Evolutionary conservation across 2,113 vertebrate genomes (phyloP), one percentile per base, ranked within the genome.

Genomic region (Oreochromis niloticus): DNA sequence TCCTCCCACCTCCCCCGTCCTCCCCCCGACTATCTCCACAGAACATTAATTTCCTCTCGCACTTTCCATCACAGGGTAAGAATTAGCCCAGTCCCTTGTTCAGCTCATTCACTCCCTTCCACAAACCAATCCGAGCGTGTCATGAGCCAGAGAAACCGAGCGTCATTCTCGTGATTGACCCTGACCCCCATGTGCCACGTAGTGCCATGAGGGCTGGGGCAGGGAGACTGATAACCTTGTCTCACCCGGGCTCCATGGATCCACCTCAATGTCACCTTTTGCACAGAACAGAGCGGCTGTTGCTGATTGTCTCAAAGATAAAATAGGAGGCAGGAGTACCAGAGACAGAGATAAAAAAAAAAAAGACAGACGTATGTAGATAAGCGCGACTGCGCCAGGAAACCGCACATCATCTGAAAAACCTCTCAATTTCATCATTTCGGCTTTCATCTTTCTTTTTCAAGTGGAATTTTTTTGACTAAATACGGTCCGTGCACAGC

Each of bases 221-320:
- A 19, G 30, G 22, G 22, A 75, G 87, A 87, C 50, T 4, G 82
- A 84, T 80, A 59, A 73, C 56, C 34, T 4, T 7, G 17, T 48
- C 19, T 85, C 41, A 89, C 68, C 71, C 4, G 6, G 59, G 59
- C 80, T 46, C 61, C 68, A 2, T 7, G 73, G 85, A 89, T 85
- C 71, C 59, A 71, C 80, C 27, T 79, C 82, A 79, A 56, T 82
- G 81, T 91, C 83, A 90, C 86, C 86, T 87, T 73, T 87, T 80
- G 61, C 63, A 46, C 84, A 3, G 14, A 90, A 85, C 84, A 84
- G 56, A 41, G 82, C 46, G 63, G 63, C 84, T 85, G 9, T 41
- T 55, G 61, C 57, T 43, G 89, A 91, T 90, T 57, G 89, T 91
- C 80, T 57, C 36, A 1, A 3, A 84, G 90, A 92, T 94, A 87